Conservation (phyloP, 2,888 invertebrate species). For the Tiliacea citrago region DNA sequence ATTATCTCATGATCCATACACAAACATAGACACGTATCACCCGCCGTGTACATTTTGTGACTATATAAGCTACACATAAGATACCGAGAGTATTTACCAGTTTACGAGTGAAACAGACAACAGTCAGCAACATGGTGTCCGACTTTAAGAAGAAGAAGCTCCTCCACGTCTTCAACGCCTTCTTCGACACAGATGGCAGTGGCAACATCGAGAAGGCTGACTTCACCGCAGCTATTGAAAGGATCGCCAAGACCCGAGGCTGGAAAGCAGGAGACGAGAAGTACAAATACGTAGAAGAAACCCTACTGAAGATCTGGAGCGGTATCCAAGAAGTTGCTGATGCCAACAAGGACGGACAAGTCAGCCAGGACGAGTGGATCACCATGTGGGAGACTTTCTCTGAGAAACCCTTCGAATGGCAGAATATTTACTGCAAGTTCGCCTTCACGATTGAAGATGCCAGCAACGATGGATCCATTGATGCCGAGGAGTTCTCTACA, state of each 20-base stretch:
- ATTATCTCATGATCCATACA: slow-evolving; percentile 63
- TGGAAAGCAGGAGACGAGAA: slow-evolving; percentile 94
- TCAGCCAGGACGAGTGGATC: slow-evolving; percentile 84
- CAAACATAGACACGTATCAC: slow-evolving; percentile 46
- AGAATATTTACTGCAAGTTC: slow-evolving; percentile 95
- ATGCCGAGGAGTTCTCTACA: slow-evolving; percentile 94
- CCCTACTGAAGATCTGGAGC: slow-evolving; percentile 95
- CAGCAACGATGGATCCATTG: slow-evolving; percentile 94
- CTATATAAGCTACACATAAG: slow-evolving; percentile 59
- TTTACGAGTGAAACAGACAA: slow-evolving; percentile 36
- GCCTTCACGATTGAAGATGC: slow-evolving; percentile 97
- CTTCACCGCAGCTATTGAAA: slow-evolving; percentile 96
- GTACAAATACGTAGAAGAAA: slow-evolving; percentile 93
- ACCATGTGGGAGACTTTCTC: slow-evolving; percentile 93
- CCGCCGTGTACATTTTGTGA: slow-evolving; percentile 28
- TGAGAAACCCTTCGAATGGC: slow-evolving; percentile 93
- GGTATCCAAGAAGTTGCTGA: slow-evolving; percentile 95
- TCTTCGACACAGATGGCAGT: slow-evolving; percentile 97
- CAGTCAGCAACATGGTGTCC: slow-evolving; percentile 91
- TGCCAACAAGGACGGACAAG: slow-evolving; percentile 95
- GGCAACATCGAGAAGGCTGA: slow-evolving; percentile 97
- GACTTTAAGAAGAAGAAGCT: slow-evolving; percentile 97
- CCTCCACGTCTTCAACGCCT: slow-evolving; percentile 95
- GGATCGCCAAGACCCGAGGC: slow-evolving; percentile 94
- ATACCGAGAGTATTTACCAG: slow-evolving; percentile 40